Conservation (phyloP, 2,113 vertebrate species). For the Casuarius casuarius region DNA sequence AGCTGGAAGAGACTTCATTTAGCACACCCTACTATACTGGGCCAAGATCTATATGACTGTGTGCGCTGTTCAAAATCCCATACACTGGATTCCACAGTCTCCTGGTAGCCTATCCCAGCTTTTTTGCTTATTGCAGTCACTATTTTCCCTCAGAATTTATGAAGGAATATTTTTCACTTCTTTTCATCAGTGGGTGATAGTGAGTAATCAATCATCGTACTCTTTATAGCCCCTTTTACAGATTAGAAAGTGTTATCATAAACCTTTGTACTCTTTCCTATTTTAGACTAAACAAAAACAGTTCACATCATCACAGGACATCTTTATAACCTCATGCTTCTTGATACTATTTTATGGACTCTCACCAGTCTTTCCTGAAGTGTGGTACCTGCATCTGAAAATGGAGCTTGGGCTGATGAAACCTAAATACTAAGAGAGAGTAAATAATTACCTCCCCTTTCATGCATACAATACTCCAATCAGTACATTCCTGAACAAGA, state of each 20-base stretch:
- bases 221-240: not conserved
- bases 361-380: not conserved
- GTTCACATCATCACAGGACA: not conserved
- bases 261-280: not conserved
- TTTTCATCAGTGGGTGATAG: not conserved
- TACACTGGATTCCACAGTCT: not conserved
- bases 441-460: constrained; percentile 28
- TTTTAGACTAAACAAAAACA: not conserved
- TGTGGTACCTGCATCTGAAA: not conserved
- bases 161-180: not conserved
- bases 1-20: not conserved
- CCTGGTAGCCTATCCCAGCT: not conserved
- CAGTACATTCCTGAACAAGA: not conserved
- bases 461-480: not conserved
- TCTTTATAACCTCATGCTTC: not conserved
- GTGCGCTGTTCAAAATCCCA: not conserved
- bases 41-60: not conserved
- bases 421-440: not conserved
- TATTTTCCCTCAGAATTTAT: not conserved
- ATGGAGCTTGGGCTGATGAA: constrained; percentile 2
- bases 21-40: not conserved
- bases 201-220: not conserved
- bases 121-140: not conserved
- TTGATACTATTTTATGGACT: not conserved
- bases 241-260: not conserved